These are phyloP conservation scores for Rhinatrema bivittatum DNA, from an alignment of 2,797 vertebrate genomes.

Conservation along the genomic window DNA sequence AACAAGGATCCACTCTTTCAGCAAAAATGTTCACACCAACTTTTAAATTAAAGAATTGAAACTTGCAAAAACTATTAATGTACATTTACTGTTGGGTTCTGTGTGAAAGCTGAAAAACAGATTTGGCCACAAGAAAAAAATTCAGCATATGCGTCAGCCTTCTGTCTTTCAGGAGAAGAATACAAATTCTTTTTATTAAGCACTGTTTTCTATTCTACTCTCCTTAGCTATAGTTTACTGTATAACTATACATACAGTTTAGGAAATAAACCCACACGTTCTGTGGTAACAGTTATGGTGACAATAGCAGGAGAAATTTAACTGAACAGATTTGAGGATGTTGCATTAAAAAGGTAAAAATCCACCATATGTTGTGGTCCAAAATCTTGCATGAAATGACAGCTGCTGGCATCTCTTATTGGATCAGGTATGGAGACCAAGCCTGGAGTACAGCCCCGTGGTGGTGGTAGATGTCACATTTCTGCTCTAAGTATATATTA, in stretches of 20 bases:
- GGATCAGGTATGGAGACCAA: constrained; percentile 64
- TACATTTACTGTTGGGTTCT: too few relatives aligned
- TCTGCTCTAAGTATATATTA: constrained; percentile 42
- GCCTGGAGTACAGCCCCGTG: constrained; percentile 61
- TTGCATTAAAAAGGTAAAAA: constrained; percentile 65
- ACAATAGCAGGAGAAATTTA: constrained; percentile 50
- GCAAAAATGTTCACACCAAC: too few relatives aligned
- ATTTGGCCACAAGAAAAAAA: too few relatives aligned
- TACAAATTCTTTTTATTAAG: too few relatives aligned
- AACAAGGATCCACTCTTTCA: too few relatives aligned
- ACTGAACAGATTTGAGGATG: constrained; percentile 42
- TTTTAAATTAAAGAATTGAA: constrained; percentile 48
- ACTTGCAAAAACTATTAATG: too few relatives aligned
- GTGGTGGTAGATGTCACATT: constrained; percentile 48
- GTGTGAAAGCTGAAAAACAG: too few relatives aligned
- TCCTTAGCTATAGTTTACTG: constrained; percentile 51
- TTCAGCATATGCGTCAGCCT: too few relatives aligned
- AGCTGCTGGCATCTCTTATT: constrained; percentile 66
- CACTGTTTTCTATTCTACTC: constrained; percentile 54
- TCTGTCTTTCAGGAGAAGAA: too few relatives aligned
- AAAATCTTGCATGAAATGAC: constrained; percentile 70
- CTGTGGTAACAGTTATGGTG: constrained; percentile 53
- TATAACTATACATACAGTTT: constrained; percentile 56
- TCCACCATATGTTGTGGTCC: constrained; percentile 62
- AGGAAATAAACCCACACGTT: constrained; percentile 57